Evolutionary conservation across 2,888 invertebrate species (phyloP), one percentile per base, ranked within the genome.

Genomic region (Cosmia pyralina): DNA sequence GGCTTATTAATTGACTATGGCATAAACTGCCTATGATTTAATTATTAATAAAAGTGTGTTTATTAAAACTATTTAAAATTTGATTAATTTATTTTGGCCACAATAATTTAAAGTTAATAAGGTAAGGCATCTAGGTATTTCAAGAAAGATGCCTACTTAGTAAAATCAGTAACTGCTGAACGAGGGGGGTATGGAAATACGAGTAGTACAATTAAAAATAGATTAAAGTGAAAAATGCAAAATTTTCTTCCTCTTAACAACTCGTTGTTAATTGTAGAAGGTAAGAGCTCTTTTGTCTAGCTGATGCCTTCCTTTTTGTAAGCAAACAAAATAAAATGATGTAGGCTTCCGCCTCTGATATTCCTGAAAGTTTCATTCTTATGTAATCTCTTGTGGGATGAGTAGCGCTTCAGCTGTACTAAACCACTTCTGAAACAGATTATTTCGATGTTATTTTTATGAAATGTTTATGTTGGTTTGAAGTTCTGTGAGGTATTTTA

Each of bases 231-330:
- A 50, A 64, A 62, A 65, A 58, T 52, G 38, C 41, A 50, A 11
- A 52, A 60, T 57, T 41, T 59, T 28, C 80, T 85, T 82, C 83
- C 77, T 77, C 83, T 82, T 84, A 85, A 84, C 60, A 55, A 62
- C 72, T 77, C 62, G 69, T 77, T 77, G 77, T 83, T 83, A 82
- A 83, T 85, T 76, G 85, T 77, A 44, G 75, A 52, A 71, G 72
- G 83, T 77, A 83, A 82, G 80, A 73, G 73, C 77, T 75, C 76
- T 69, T 81, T 74, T 72, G 72, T 65, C 60, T 69, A 50, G 65
- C 38, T 72, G 53, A 60, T 72, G 63, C 71, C 62, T 71, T 74
- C 63, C 62, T 72, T 72, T 68, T 77, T 72, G 48, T 63, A 58
- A 67, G 66, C 58, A 74, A 74, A 84, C 67, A 74, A 77, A 80